Base-by-base conservation (phyloP, 2,888 invertebrate genomes). In the Rhagonycha lutea region DNA sequence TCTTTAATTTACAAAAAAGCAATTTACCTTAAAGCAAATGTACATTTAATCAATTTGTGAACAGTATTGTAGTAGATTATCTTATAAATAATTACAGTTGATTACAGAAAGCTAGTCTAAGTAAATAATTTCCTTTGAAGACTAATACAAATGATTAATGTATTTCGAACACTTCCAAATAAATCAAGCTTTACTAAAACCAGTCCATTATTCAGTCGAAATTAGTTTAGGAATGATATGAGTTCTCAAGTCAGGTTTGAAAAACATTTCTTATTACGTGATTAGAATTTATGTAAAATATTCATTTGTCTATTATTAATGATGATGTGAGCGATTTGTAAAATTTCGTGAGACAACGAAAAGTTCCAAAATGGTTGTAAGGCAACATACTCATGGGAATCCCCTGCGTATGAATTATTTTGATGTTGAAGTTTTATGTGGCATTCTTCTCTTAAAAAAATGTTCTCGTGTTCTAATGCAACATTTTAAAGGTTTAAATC, bases 11-110 rank as follows among this genome's bases (percentile, higher is more conserved):
- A 47, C n/a, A 47, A 47, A 47, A 47, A 47, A 47, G 47, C 47
- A 47, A 47, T 47, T 47, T 47, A 47, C 47, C 47, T 47, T 47
- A 47, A 47, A 47, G 47, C 47, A 47, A 47, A 47, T 47, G 47
- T 47, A 47, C 47, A 47, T 47, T 47, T 47, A 47, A 47, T 47
- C 47, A 47, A 47, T 47, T 47, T 47, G 47, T 47, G 47, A 47
- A 47, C 47, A 47, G 63, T 65, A 65, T 24, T 24, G 24, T 62
- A 62, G 18, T 62, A 23, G 62, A 23, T 23, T 62, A 62, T 62
- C 63, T 65, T 65, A 65, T 65, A 65, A 65, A 65, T 65, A 65
- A 65, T 65, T 65, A 65, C 63, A 65, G 63, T 65, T 65, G 63
- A 65, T 65, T 65, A 14, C 63, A 23, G 63, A 65, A 65, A 65